Percentiles rank a stretch among this genome's conserved stretches.
Evolutionary conservation across 2,888 invertebrate species (phyloP).

Genomic region (Noctua pronuba): DNA sequence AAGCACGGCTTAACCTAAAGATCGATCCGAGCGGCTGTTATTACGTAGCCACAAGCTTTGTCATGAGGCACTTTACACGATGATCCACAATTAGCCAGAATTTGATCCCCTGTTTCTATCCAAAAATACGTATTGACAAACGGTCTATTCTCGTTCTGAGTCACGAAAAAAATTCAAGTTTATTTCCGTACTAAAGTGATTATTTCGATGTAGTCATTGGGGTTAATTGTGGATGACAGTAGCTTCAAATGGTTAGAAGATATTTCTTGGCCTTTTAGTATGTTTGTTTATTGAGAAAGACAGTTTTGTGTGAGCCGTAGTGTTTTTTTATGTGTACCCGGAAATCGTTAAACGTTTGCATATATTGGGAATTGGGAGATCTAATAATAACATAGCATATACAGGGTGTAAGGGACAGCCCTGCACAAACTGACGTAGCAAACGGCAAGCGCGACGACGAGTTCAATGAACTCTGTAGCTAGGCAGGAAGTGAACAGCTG

Average conservation of each 20-base stretch:
- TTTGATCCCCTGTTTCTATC: constrained; percentile 33
- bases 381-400: no score
- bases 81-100: constrained; percentile 19
- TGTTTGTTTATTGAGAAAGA: background rate
- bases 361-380: no score
- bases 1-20: no score
- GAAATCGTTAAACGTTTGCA: no score
- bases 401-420: no score
- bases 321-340: background rate
- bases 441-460: no score
- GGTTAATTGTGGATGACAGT: constrained; percentile 29
- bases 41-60: no score
- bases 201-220: constrained; percentile 14
- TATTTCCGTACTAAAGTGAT: constrained; percentile 31
- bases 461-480: no score
- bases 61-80: no score
- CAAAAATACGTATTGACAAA: constrained; percentile 46
- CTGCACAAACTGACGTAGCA: no score
- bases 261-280: background rate
- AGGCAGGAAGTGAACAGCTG: no score
- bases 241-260: background rate
- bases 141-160: constrained; percentile 32
- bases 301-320: background rate
- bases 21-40: no score
- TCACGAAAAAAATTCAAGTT: constrained; percentile 39